Conservation (phyloP, 2,113 vertebrate species). For the Labeo rohita region DNA sequence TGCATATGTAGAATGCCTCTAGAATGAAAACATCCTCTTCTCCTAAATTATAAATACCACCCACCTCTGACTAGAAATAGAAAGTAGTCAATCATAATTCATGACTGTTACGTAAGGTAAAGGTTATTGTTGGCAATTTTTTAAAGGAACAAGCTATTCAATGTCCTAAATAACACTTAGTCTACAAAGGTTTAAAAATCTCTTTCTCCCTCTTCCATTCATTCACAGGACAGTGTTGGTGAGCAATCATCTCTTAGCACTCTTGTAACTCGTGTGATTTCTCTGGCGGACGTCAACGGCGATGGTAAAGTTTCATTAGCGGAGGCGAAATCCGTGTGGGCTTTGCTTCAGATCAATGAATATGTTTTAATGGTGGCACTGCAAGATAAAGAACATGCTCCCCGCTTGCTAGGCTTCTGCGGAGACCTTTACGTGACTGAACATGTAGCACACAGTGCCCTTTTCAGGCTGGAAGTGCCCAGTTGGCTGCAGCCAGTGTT, state of each 20-base stretch:
- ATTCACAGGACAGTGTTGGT: constrained; percentile 84
- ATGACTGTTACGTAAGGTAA: neutral
- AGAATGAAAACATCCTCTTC: neutral
- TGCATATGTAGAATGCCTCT: neutral
- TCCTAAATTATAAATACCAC: neutral
- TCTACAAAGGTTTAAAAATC: neutral
- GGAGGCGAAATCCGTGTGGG: constrained; percentile 95
- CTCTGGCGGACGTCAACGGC: constrained; percentile 87
- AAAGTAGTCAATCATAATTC: neutral
- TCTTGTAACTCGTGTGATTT: constrained; percentile 84
- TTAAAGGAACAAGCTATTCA: too few relatives aligned
- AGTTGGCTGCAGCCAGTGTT: constrained; percentile 81
- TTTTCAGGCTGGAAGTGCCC: constrained; percentile 81
- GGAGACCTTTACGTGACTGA: constrained; percentile 93
- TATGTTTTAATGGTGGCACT: constrained; percentile 91
- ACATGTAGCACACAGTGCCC: constrained; percentile 80
- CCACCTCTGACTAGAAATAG: neutral
- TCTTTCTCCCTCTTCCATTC: neutral
- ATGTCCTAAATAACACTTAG: neutral
- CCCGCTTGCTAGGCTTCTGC: constrained; percentile 89
- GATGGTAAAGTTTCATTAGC: constrained; percentile 91
- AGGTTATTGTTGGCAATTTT: neutral
- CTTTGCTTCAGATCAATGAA: constrained; percentile 90
- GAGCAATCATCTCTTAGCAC: constrained; percentile 84
- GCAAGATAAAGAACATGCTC: constrained; percentile 88